phyloP scores from a whole-genome alignment of 1,140 invertebrate species.

The Eubasilissa regina region DNA sequence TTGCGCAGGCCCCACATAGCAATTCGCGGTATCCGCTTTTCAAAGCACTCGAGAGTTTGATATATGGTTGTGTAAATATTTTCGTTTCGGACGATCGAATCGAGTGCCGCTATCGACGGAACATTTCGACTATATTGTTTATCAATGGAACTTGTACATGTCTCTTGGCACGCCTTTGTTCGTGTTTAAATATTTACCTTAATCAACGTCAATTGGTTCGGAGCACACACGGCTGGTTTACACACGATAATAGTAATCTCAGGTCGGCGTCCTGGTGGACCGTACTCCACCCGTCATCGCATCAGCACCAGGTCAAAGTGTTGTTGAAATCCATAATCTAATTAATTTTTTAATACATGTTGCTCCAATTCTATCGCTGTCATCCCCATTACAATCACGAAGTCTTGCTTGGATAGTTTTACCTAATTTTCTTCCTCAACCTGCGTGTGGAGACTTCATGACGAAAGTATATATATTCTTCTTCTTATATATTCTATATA shows the following conservation, averaged over 20 bases:
- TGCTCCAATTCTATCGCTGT: too few relatives aligned
- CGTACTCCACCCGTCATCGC: too few relatives aligned
- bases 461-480: too few relatives aligned
- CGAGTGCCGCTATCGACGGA: neutral
- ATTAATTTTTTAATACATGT: too few relatives aligned
- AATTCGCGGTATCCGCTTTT: neutral
- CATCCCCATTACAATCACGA: too few relatives aligned
- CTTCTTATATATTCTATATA: too few relatives aligned
- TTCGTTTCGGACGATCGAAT: neutral
- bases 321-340: too few relatives aligned
- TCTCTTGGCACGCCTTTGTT: neutral
- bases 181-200: neutral
- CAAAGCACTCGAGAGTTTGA: neutral
- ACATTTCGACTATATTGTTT: neutral
- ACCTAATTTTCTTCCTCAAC: too few relatives aligned
- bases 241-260: neutral
- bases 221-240: neutral
- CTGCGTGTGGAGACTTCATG: too few relatives aligned
- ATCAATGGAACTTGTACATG: neutral
- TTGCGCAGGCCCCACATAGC: neutral
- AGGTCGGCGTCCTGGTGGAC: neutral
- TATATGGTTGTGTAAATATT: neutral
- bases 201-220: neutral
- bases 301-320: too few relatives aligned
- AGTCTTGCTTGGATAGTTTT: too few relatives aligned